Percentiles rank a stretch among this genome's conserved stretches.
Evolutionary conservation across 2,113 vertebrate species (phyloP).

Genomic region (Aldabrachelys gigantea): DNA sequence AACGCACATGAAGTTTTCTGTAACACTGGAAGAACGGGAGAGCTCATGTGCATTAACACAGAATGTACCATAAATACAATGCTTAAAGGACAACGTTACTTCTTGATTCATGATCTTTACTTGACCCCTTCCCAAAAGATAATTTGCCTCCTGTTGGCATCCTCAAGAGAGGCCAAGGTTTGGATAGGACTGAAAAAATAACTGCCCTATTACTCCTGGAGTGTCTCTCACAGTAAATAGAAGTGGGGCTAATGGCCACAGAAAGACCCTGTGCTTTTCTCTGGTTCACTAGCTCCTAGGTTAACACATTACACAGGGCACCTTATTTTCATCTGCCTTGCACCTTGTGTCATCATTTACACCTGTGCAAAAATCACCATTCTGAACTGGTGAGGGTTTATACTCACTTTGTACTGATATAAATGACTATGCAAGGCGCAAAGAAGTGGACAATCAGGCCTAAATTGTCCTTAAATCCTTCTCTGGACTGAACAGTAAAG

Average conservation of each 20-base stretch:
- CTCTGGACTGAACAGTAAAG: neutral
- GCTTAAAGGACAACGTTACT: neutral
- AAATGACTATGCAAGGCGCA: neutral
- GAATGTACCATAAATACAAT: neutral
- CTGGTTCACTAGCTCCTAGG: neutral
- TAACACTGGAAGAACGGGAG: neutral
- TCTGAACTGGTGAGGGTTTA: neutral
- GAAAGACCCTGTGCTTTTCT: neutral
- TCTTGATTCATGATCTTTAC: neutral
- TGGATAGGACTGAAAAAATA: neutral
- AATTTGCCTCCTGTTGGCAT: neutral
- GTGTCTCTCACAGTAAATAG: neutral
- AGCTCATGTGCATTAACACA: fast-evolving
- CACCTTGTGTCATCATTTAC: neutral
- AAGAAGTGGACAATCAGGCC: neutral
- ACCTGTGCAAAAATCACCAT: neutral
- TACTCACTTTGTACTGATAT: neutral
- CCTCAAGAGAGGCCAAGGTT: neutral
- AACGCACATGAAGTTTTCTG: neutral
- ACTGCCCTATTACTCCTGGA: neutral
- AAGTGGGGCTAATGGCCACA: neutral
- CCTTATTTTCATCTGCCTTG: neutral
- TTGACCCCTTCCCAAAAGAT: neutral
- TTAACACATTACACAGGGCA: neutral
- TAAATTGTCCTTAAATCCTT: neutral